These are phyloP conservation scores for Drymonia ruficornis DNA, from an alignment of 2,888 invertebrate genomes.

Conservation along the genomic window DNA sequence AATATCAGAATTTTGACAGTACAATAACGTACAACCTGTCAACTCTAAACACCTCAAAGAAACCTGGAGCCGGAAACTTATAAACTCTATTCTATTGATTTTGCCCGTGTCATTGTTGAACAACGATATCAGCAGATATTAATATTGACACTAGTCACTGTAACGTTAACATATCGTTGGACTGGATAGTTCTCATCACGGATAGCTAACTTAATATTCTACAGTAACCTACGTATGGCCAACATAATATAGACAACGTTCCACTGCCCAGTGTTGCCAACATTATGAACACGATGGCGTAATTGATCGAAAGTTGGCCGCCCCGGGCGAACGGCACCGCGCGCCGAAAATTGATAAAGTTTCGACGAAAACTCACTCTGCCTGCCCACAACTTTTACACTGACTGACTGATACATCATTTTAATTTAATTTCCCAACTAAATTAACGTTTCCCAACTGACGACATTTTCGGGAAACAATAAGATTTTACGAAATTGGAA, in stretches of 20 bases:
- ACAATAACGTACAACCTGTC: neutral
- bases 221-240: neutral
- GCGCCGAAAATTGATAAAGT: conserved; percentile 48
- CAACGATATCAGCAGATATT: no score
- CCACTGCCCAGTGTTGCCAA: conserved; percentile 1
- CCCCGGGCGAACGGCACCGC: conserved; percentile 27
- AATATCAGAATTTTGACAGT: no score
- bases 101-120: conserved; percentile 4
- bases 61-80: conserved; percentile 14
- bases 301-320: conserved; percentile 34
- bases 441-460: conserved; percentile 3
- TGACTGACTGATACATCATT: conserved; percentile 27
- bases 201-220: no score
- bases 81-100: conserved; percentile 11
- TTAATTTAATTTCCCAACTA: conserved; percentile 33
- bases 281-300: conserved; percentile 18
- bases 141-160: no score
- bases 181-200: no score
- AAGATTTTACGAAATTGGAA: conserved; percentile 2
- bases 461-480: neutral
- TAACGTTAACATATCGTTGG: no score
- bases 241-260: neutral
- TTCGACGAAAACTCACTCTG: conserved; percentile 39
- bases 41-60: neutral
- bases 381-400: conserved; percentile 24